Percentiles rank a stretch among this genome's conserved stretches.
Conservation (phyloP, 2,113 vertebrate species). For the Pachycephala philippinensis region DNA sequence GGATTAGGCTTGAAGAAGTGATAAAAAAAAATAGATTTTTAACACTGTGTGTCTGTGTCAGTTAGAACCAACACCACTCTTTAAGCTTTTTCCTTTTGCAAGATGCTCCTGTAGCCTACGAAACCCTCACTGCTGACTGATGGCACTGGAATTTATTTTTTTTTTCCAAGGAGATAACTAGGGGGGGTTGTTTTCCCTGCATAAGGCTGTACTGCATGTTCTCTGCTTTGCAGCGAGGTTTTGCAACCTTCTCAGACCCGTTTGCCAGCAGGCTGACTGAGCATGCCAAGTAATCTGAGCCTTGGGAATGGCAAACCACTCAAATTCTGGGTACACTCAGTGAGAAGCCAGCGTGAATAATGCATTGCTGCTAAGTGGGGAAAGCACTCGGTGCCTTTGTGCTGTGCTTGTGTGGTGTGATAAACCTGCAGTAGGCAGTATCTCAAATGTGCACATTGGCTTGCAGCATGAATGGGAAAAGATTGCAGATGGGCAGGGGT, state of each 20-base stretch:
- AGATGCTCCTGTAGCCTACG: background rate
- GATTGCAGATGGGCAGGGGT: background rate
- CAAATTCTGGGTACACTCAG: background rate
- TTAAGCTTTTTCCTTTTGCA: background rate
- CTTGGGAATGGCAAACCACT: background rate
- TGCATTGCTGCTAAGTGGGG: background rate
- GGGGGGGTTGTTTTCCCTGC: background rate
- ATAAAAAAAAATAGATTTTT: background rate
- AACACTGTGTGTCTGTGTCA: background rate
- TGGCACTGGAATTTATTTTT: background rate
- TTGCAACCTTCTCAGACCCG: background rate
- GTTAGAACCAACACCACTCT: background rate
- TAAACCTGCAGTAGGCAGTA: background rate
- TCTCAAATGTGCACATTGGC: conserved; percentile 8
- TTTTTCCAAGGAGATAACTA: background rate
- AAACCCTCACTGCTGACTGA: background rate
- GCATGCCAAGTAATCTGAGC: background rate
- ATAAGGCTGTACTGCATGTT: background rate
- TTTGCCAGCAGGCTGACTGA: background rate
- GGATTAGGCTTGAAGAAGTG: background rate
- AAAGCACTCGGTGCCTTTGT: background rate
- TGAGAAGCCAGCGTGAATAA: conserved; percentile 35
- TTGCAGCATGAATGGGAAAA: background rate
- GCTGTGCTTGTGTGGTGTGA: background rate
- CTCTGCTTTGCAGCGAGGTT: background rate